Conservation (phyloP, 2,113 vertebrate species). For the Cacatua alba region DNA sequence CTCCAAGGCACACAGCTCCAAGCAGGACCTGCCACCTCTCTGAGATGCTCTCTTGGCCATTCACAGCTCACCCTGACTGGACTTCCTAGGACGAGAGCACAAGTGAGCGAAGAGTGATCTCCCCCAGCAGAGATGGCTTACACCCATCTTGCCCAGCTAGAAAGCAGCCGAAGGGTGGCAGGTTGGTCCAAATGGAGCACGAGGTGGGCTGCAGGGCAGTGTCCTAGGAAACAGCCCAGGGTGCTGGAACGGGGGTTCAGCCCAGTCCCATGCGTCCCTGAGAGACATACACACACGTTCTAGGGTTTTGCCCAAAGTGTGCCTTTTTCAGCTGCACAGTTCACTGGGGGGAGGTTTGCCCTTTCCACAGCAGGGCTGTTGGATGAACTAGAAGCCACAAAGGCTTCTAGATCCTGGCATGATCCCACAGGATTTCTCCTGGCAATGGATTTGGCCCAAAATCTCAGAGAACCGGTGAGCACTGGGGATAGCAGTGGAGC, state of each 20-base stretch:
- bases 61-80: not conserved
- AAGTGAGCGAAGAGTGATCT: not conserved
- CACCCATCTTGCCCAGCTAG: not conserved
- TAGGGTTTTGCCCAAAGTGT: not conserved
- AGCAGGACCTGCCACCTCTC: not conserved
- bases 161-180: not conserved
- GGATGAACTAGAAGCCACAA: not conserved
- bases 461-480: not conserved
- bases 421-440: not conserved
- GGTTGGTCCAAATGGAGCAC: not conserved
- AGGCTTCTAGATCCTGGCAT: not conserved
- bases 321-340: not conserved
- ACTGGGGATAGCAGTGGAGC: not conserved
- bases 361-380: not conserved
- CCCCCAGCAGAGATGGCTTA: not conserved
- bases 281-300: not conserved
- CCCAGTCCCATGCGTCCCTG: accelerated
- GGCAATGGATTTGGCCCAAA: not conserved
- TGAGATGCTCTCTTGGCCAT: accelerated
- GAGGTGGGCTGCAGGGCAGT: not conserved
- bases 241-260: not conserved
- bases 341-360: accelerated
- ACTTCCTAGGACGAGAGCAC: accelerated
- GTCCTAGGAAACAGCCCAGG: not conserved
- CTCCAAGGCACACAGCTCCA: not conserved